Percentiles rank a stretch among this genome's conserved stretches.
Evolutionary conservation across 2,797 vertebrate species (phyloP).

Genomic region (Crenichthys baileyi): DNA sequence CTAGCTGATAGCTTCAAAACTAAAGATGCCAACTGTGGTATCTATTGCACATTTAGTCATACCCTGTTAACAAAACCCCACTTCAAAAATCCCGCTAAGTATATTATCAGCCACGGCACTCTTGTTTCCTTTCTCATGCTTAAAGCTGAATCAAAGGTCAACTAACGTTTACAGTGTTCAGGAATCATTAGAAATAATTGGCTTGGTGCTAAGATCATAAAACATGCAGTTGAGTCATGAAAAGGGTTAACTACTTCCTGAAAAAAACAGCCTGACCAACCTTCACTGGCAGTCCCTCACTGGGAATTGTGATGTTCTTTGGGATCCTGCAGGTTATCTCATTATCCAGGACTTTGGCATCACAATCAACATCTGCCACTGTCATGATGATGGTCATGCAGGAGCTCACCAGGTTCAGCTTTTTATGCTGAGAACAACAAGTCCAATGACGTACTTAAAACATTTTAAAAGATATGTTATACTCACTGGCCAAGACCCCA

Average conservation of each 20-base stretch:
- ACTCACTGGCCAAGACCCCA: not conserved
- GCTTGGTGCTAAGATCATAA: not conserved
- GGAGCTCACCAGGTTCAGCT: constrained; percentile 83
- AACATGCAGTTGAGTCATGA: not conserved
- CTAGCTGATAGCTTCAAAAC: not conserved
- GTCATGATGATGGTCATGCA: constrained; percentile 92
- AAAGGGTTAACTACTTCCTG: constrained; percentile 1
- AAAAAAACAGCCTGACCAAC: constrained; percentile 65
- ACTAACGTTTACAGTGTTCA: not conserved
- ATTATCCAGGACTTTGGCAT: constrained; percentile 86
- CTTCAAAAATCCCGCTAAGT: not conserved
- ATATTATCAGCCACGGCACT: not conserved
- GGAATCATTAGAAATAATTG: not conserved
- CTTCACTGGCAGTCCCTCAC: constrained; percentile 81
- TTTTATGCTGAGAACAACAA: constrained; percentile 82
- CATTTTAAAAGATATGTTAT: not conserved
- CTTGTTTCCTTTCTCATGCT: not conserved
- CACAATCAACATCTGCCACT: constrained; percentile 85
- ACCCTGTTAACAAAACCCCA: too few species aligned
- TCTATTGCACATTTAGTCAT: too few species aligned
- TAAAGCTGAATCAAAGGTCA: not conserved
- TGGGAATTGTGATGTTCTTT: constrained; percentile 80
- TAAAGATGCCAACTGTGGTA: too few species aligned
- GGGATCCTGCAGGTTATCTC: constrained; percentile 91
- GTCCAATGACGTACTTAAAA: not conserved